Evolutionary conservation across 2,888 invertebrate species (phyloP), one percentile per base, ranked within the genome.

Genomic region (Cartodere bifasciata): DNA sequence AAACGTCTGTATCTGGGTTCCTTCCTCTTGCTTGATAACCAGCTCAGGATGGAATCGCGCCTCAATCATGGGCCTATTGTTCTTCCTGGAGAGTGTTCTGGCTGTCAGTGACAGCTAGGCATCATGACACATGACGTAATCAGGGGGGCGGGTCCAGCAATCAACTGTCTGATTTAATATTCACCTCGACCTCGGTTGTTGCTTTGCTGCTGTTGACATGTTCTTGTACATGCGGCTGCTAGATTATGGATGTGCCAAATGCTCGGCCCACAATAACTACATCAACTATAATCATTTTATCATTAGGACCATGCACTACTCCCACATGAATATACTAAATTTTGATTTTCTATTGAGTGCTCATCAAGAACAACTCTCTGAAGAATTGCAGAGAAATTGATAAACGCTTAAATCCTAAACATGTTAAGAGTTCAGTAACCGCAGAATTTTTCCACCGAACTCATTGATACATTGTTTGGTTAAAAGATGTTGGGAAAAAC

Each of bases 111-210:
- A 45, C 55, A 55, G 53, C n/a, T n/a, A n/a, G n/a, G n/a, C n/a
- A n/a, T 50, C 53, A 52, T 55, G 57, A 56, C 56, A 56, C 53
- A 56, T 57, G 56, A 58, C 55, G 54, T 57, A 55, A 56, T 56
- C 52, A 49, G 50, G 50, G 55, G 52, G 58, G 58, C 55, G 56
- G 50, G 53, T 50, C 53, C 52, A 48, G 56, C 56, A 58, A 58
- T 58, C 58, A 58, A 54, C 50, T 52, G 55, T 55, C 56, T 58
- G 58, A 58, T 58, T 58, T 58, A 55, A 56, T 58, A 58, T 58
- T 56, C 58, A 56, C 54, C 53, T 53, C 52, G 48, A 49, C 49
- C 47, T 49, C 52, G 49, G 50, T 49, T 51, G 52, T 49, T 52
- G 47, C 51, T 49, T 44, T 41, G 48, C 53, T 54, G 54, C 50